Evolutionary conservation across 2,888 invertebrate genomes (phyloP).

Genomic region (Trichopria drosophilae): DNA sequence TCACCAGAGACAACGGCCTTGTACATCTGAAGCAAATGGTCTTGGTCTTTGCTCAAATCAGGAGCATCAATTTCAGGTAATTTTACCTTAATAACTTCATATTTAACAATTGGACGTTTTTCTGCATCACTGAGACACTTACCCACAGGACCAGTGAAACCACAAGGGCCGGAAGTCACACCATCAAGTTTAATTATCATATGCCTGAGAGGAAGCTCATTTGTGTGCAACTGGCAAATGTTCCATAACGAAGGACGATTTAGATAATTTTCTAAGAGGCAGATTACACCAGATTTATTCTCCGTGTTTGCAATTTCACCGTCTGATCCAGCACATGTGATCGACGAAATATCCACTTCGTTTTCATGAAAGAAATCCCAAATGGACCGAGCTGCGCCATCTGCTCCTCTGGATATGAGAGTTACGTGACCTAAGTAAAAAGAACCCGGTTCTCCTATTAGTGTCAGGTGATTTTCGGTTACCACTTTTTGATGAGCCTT

Average conservation of each 20-base stretch:
- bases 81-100: no score
- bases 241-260: conserved; percentile 10
- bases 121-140: conserved; percentile 10
- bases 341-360: conserved; percentile 3
- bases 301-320: conserved; percentile 13
- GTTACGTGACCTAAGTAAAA: no score
- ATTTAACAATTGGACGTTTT: no score
- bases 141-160: conserved; percentile 11
- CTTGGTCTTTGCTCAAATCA: conserved; percentile 16
- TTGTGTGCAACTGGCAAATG: conserved; percentile 16
- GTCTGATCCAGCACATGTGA: conserved; percentile 14
- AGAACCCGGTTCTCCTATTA: no score
- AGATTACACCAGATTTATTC: conserved; percentile 7
- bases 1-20: conserved; percentile 12
- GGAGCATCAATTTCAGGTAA: neutral
- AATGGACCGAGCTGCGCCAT: conserved; percentile 1
- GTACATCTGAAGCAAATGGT: conserved; percentile 19
- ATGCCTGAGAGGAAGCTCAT: conserved; percentile 16
- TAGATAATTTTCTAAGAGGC: conserved; percentile 8
- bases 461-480: no score
- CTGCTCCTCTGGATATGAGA: conserved; percentile 7
- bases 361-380: conserved; percentile 7
- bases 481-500: no score
- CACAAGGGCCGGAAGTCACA: conserved; percentile 4
- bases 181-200: conserved; percentile 12